Base-by-base conservation (phyloP, 92 coral and sea anemone genomes). In the Umimayanthus kanabou region DNA sequence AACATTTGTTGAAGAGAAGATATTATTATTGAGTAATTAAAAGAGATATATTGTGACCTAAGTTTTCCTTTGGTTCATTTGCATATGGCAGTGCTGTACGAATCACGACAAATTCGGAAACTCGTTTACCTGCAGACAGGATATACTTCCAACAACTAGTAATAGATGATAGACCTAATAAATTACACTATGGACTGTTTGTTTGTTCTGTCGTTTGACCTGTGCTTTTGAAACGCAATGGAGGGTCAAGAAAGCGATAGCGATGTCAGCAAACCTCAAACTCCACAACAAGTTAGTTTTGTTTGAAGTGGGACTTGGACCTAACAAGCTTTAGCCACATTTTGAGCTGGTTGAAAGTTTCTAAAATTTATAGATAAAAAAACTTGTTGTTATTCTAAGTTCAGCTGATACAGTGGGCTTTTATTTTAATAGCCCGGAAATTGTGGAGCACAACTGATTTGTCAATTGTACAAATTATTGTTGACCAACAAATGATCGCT, bases 141-240 rank as follows among this genome's bases (percentile, higher is more conserved):
- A 13, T 29, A 29, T 75, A n/a, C 23, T 53, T 75, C 79, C 26
- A 22, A 5, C 26, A 5, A 61, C 37, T 33, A 20, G 26, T 22
- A 20, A 61, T 23, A 61, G 69, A 61, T 61, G 2, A 61, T 61
- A 23, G 26, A 1, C 6, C 25, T 43, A 75, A 39, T 39, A 37
- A 33, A 75, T 75, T 75, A 43, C 20, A 43, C 79, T 40, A 75
- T 75, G 79, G 79, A 75, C 79, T 75, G 53, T 75, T 39, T 75
- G 53, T 39, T 75, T 75, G 79, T 22, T 73, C 77, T 75, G 50
- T 20, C n/a, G 79, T 75, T 43, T 75, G 79, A 37, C 79, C 26
- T 0, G 53, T 18, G 79, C 45, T 75, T 75, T 75, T 23, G 25
- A 39, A 20, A 9, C 29, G 79, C 53, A 20, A 28, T 37, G 25